Evolutionary conservation across 1,140 invertebrate genomes (phyloP).

Genomic region (Propsilocerus akamusi): DNA sequence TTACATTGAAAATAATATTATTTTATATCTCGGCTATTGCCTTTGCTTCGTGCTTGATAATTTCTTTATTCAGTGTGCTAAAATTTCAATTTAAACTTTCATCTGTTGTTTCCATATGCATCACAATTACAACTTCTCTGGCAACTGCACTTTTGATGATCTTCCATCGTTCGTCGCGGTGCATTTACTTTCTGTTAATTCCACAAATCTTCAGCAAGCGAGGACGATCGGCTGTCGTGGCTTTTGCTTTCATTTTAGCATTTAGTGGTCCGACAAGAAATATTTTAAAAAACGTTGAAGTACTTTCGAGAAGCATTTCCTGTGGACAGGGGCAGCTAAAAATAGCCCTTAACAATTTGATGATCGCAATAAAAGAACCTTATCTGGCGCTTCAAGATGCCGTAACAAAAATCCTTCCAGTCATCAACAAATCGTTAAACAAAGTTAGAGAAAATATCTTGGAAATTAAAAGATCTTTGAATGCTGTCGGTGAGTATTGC

Average conservation of each 20-base stretch:
- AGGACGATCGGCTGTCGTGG: slow-evolving; percentile 54
- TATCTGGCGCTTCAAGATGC: slow-evolving; percentile 41
- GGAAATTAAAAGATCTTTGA: too few relatives aligned
- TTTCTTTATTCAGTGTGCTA: too few relatives aligned
- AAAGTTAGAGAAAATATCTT: too few relatives aligned
- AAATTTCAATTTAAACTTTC: too few relatives aligned
- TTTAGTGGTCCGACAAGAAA: slow-evolving; percentile 60
- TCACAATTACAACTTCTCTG: too few relatives aligned
- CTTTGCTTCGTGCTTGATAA: too few relatives aligned
- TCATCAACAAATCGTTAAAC: slow-evolving; percentile 31
- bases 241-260: slow-evolving; percentile 56
- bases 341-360: background rate
- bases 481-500: too few relatives aligned
- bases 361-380: slow-evolving; percentile 34
- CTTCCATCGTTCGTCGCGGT: too few relatives aligned
- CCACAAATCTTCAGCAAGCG: slow-evolving; percentile 61
- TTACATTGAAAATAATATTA: too few relatives aligned
- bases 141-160: too few relatives aligned
- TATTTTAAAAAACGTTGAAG: slow-evolving; percentile 53
- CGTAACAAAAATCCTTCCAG: slow-evolving; percentile 34
- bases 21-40: too few relatives aligned
- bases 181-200: slow-evolving; percentile 44
- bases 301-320: slow-evolving; percentile 50
- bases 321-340: slow-evolving; percentile 58
- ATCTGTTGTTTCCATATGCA: too few relatives aligned